phyloP scores from a whole-genome alignment of 2,888 invertebrate species.

The Epirrita christyi region DNA sequence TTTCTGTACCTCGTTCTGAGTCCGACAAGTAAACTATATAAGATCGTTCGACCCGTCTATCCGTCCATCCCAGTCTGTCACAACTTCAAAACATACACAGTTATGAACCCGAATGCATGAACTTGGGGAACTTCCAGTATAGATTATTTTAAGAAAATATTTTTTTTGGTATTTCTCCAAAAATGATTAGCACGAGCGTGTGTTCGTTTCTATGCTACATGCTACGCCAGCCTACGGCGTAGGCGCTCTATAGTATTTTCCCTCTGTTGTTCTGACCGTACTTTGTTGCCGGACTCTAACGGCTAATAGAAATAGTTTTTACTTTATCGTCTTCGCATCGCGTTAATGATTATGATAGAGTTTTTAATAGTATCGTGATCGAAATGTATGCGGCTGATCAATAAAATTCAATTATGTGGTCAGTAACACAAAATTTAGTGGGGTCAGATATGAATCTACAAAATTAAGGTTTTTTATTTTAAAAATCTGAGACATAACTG shows the following conservation, averaged over 20 bases:
- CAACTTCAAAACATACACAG: no score
- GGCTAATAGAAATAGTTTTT: conserved; percentile 72
- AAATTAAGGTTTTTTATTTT: not conserved
- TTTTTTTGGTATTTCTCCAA: no score
- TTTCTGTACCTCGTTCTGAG: no score
- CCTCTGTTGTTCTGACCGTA: not conserved
- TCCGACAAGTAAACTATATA: no score
- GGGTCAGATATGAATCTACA: not conserved
- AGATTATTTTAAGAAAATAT: no score
- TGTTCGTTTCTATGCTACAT: not conserved
- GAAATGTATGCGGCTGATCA: conserved; percentile 6
- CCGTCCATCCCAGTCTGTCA: no score
- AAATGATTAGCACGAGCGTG: no score
- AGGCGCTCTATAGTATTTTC: not conserved
- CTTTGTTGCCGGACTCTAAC: conserved; percentile 40
- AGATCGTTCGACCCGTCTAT: no score
- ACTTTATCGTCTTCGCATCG: conserved; percentile 49
- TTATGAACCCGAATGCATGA: no score
- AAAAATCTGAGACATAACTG: not conserved
- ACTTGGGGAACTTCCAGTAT: no score
- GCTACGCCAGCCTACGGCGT: conserved; percentile 5
- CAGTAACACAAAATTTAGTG: conserved; percentile 15
- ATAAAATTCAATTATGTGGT: conserved; percentile 27
- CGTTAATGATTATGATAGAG: conserved; percentile 47
- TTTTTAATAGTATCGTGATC: conserved; percentile 34